A percentile compares a stretch with the other conserved stretches of the same genome.
Conservation (phyloP, 2,888 invertebrate species). For the Tetranychus truncatus region DNA sequence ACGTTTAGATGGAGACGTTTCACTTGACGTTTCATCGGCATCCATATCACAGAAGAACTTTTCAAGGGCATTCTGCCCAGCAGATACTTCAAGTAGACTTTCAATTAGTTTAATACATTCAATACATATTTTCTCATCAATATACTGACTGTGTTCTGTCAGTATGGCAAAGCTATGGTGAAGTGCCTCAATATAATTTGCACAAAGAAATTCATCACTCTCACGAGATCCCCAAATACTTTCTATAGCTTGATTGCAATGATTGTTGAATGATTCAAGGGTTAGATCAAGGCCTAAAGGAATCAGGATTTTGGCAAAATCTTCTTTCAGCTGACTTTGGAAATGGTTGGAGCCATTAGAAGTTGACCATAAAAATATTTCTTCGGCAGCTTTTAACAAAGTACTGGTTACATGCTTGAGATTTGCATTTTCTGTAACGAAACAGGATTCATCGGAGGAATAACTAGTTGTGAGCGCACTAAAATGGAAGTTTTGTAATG, state of each 20-base stretch:
- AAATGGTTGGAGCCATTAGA: neutral
- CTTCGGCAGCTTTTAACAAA: conserved; percentile 10
- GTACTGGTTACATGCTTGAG: conserved; percentile 11
- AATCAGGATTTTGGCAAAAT: conserved; percentile 36
- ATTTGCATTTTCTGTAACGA: neutral
- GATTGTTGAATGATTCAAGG: conserved; percentile 5
- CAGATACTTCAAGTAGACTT: conserved; percentile 57
- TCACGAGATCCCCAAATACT: conserved; percentile 45
- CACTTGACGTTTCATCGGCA: conserved; percentile 27
- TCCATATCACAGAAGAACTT: conserved; percentile 45
- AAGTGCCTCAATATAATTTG: conserved; percentile 46
- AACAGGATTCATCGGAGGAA: neutral
- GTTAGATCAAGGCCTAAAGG: conserved; percentile 57
- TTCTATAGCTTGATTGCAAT: conserved; percentile 36
- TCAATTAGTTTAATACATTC: conserved; percentile 67
- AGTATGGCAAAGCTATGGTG: conserved; percentile 49
- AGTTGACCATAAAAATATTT: conserved; percentile 9
- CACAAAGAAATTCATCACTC: conserved; percentile 46
- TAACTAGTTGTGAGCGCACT: neutral
- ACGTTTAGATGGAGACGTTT: neutral
- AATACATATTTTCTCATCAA: conserved; percentile 45
- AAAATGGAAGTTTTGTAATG: conserved; percentile 10
- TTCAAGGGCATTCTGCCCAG: conserved; percentile 61
- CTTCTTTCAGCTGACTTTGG: conserved; percentile 1
- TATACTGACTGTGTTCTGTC: conserved; percentile 38